Conservation (phyloP, 2,888 invertebrate species). For the Heliconius aoede region DNA sequence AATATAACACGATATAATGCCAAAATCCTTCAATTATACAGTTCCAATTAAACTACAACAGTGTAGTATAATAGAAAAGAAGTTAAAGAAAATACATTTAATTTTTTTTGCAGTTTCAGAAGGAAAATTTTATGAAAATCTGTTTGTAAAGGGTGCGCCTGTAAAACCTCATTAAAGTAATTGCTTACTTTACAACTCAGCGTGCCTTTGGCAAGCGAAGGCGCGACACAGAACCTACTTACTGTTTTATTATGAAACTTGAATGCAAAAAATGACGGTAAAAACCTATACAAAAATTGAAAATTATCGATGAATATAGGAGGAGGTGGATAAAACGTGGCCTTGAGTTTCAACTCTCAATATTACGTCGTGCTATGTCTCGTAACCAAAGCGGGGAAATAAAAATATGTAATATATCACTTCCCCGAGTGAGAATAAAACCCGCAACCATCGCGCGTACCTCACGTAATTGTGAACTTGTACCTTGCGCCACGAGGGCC, state of each 20-base stretch:
- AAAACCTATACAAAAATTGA: neutral
- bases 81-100: neutral
- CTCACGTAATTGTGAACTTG: too few relatives aligned
- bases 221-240: neutral
- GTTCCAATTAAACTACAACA: neutral
- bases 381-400: neutral
- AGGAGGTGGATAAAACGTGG: too few relatives aligned
- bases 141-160: neutral
- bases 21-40: neutral
- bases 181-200: neutral
- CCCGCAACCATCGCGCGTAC: too few relatives aligned
- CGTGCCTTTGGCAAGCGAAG: conserved; percentile 6
- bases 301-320: neutral
- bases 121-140: neutral
- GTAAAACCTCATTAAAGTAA: conserved; percentile 11
- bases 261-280: neutral
- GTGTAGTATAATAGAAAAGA: neutral
- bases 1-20: neutral
- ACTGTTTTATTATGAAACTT: neutral
- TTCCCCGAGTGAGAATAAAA: neutral
- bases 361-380: neutral
- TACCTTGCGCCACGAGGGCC: too few relatives aligned
- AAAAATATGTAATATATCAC: neutral
- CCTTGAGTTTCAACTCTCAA: neutral
- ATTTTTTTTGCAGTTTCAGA: neutral